These are phyloP conservation scores for Tachina grossa DNA, from an alignment of 2,888 invertebrate species.

Conservation along the genomic window DNA sequence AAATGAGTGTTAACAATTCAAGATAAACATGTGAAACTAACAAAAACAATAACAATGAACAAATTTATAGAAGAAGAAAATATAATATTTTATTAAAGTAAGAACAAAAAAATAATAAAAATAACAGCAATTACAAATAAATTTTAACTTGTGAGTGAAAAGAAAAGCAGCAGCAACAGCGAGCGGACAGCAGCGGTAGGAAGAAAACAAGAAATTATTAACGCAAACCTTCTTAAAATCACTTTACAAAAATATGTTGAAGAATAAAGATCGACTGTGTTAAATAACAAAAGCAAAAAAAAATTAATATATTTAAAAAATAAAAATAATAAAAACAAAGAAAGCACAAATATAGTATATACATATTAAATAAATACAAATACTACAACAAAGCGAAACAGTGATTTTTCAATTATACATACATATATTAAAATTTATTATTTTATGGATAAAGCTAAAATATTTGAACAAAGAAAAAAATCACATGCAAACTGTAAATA, in stretches of 20 bases:
- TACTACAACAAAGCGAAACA: not conserved
- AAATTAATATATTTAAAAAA: not conserved
- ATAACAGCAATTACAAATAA: constrained; percentile 47
- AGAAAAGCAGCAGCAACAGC: constrained; percentile 30
- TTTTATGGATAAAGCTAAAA: constrained; percentile 25
- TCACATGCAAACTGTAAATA: constrained; percentile 13
- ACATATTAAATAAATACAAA: not conserved
- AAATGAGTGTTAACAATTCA: constrained; percentile 48
- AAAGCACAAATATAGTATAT: constrained; percentile 39
- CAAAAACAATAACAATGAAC: constrained; percentile 41
- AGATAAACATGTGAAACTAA: constrained; percentile 63
- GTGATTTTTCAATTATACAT: not conserved
- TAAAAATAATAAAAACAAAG: constrained; percentile 1
- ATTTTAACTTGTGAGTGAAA: constrained; percentile 44
- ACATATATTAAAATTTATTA: not conserved
- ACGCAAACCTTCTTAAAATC: constrained; percentile 62
- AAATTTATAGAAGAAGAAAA: constrained; percentile 43
- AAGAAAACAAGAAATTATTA: constrained; percentile 59
- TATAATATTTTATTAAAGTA: constrained; percentile 44
- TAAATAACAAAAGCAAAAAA: constrained; percentile 26
- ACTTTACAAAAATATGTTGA: constrained; percentile 61
- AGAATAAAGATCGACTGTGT: constrained; percentile 51
- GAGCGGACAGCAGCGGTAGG: constrained; percentile 13
- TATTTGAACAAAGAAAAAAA: constrained; percentile 5
- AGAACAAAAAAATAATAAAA: not conserved